These are phyloP conservation scores for Microplitis deprimator DNA, from an alignment of 2,888 invertebrate species.

Conservation along the genomic window DNA sequence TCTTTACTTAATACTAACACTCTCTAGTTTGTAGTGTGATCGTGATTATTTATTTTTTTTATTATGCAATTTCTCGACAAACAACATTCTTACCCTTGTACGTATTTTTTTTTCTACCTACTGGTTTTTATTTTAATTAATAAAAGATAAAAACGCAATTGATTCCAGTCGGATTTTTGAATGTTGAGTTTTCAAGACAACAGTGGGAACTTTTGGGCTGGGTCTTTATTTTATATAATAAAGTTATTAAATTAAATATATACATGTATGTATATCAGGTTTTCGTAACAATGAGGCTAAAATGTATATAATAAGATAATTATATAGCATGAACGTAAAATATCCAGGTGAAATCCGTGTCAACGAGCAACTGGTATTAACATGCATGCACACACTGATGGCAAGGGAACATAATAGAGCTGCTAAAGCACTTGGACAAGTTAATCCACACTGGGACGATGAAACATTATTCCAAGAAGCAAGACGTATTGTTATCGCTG, in stretches of 20 bases:
- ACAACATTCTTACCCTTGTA: constrained; percentile 35
- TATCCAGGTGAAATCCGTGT: constrained; percentile 87
- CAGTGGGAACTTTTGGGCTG: neutral
- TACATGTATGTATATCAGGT: neutral
- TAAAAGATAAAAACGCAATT: neutral
- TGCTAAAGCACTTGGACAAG: constrained; percentile 81
- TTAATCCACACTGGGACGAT: constrained; percentile 95
- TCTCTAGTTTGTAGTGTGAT: neutral
- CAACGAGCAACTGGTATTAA: constrained; percentile 90
- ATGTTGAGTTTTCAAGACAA: no score
- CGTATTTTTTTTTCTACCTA: constrained; percentile 5
- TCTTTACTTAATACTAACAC: neutral
- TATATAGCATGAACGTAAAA: neutral
- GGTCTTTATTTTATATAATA: neutral
- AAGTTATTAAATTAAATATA: constrained; percentile 4
- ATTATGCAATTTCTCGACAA: constrained; percentile 20
- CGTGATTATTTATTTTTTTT: constrained; percentile 1
- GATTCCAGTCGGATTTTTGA: neutral
- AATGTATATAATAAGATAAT: no score
- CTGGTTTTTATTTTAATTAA: neutral
- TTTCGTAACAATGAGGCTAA: no score
- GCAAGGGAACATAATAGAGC: constrained; percentile 92
- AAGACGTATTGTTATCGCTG: constrained; percentile 86
- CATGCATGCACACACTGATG: constrained; percentile 93
- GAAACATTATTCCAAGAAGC: constrained; percentile 92